A percentile compares a stretch with the other conserved stretches of the same genome.
Conservation (phyloP, 2,113 vertebrate species). For the Pan troglodytes region NHGRI_mPanTro3-v2.1_pri NC_086015.1:140319501-140320000, state of each 20-base stretch:
- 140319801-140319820: not conserved
- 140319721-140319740: not conserved
- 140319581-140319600: constrained; percentile 14
- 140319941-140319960: not conserved
- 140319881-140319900: not conserved
- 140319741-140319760: not conserved
- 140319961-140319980: not conserved
- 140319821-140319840: not conserved
- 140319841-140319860: not conserved
- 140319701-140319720: not conserved
- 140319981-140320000: not conserved
- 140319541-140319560: constrained; percentile 32
- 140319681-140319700: not conserved
- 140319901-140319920: not conserved
- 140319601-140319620: constrained; percentile 21
- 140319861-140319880: not conserved
- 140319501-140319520: constrained; percentile 41
- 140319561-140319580: constrained; percentile 1
- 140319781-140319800: not conserved
- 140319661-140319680: not conserved
- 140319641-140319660: not conserved
- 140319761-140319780: not conserved
- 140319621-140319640: constrained; percentile 10
- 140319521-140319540: not conserved
- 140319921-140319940: not conserved